Evolutionary conservation across 1,140 invertebrate species (phyloP), one percentile per base, ranked within the genome.

Genomic region (Leptinotarsa defecta): DNA sequence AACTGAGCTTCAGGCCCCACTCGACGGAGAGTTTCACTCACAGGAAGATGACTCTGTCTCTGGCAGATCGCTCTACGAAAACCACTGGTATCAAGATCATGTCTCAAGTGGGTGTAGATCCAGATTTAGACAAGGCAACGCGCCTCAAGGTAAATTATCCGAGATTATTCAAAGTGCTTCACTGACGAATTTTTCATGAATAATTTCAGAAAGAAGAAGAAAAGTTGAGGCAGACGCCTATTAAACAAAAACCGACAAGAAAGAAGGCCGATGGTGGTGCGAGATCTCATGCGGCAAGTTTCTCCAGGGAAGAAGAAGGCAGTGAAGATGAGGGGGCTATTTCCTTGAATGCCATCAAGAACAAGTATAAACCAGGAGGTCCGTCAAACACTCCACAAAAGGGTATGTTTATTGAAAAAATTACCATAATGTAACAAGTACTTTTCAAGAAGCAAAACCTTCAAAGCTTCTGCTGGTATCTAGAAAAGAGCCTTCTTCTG

Each of bases 11-110:
- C 91, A 90, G 98, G 74, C 97, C 97, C 2, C 96, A 98, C 85
- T 99, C 97, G 1, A 99, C 98, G 0, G 98, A 99, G 82, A 98
- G 96, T 3, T 98, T 98, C 86, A 99, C 98, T 2, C 98, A 99
- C 87, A 91, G 97, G 76, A 99, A 99, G 89, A 98, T 99, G 93
- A 99, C 98, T 1, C 90, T 99, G 86, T 99, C 96, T 0, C 87
- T 99, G 65, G 98, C 98, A 4, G 98, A 99, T 85, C 90, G 98
- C 13, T 98, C 96, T n/a, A 95, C 94, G 72, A 99, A 99, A 86
- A 94, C 96, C 13, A 93, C 94, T 19, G 97, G 98, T 74, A 98
- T 99, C 81, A 98, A 99, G 88, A 96, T 99, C 43, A 86, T 99
- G 67, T 97, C 96, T 0, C 95, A 95, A 86, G 96, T 98, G 72